A percentile compares a stretch with the other conserved stretches of the same genome.
Evolutionary conservation across 2,113 vertebrate species (phyloP).

Genomic region (Calyptommatus sinebrachiatus): DNA sequence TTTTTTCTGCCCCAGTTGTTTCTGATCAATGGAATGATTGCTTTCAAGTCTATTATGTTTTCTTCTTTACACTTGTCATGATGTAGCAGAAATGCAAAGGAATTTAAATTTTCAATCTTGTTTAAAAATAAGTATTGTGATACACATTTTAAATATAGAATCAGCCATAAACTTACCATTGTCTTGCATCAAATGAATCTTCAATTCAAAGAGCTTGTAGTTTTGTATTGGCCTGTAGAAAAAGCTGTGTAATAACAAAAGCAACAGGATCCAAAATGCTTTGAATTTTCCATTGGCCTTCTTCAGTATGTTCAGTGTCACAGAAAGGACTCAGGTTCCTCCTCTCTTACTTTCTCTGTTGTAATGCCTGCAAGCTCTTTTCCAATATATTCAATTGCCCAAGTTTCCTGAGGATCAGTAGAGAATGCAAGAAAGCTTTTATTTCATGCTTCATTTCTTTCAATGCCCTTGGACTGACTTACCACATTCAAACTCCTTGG

Average conservation of each 20-base stretch:
- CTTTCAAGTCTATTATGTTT: no score
- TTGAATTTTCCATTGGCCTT: neutral
- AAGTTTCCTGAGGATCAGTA: conserved; percentile 50
- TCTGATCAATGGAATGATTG: no score
- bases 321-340: conserved; percentile 1
- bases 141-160: neutral
- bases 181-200: no score
- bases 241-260: neutral
- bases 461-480: conserved; percentile 56
- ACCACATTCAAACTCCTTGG: conserved; percentile 9
- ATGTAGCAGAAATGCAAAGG: neutral
- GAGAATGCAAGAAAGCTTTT: conserved; percentile 52
- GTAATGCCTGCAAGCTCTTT: conserved; percentile 50
- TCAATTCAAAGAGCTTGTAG: neutral
- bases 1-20: no score
- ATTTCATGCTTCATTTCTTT: conserved; percentile 60
- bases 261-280: neutral
- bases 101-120: neutral
- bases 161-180: neutral
- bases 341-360: conserved; percentile 25
- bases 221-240: neutral
- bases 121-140: neutral
- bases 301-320: conserved; percentile 7
- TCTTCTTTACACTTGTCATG: no score
- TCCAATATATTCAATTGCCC: conserved; percentile 36